Conservation (phyloP, 2,888 invertebrate species). For the Agrochola lychnidis region DNA sequence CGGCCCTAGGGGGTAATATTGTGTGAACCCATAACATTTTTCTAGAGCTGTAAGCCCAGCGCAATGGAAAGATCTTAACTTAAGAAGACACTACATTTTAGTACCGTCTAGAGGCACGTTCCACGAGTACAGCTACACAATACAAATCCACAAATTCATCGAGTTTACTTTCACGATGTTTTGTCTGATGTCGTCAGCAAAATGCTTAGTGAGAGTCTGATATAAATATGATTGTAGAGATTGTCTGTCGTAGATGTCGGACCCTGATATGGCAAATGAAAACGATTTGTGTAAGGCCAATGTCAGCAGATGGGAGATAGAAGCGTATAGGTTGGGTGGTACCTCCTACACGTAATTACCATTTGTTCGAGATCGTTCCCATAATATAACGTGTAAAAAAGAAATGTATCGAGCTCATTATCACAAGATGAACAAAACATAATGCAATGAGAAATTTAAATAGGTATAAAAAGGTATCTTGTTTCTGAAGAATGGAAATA, state of each 20-base stretch:
- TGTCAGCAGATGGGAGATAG: constrained; percentile 36
- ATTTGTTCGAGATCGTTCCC: constrained; percentile 21
- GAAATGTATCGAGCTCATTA: constrained; percentile 21
- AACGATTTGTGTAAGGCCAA: constrained; percentile 57
- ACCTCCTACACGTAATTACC: constrained; percentile 23
- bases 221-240: constrained; percentile 32
- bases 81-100: constrained; percentile 55
- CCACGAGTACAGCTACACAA: constrained; percentile 16
- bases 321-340: not conserved
- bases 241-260: constrained; percentile 56
- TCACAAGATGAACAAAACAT: constrained; percentile 28
- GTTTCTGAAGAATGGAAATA: not conserved
- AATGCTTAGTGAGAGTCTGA: constrained; percentile 20
- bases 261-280: constrained; percentile 58
- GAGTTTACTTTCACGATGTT: constrained; percentile 27
- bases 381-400: constrained; percentile 4
- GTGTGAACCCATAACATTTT: constrained; percentile 46
- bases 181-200: constrained; percentile 38
- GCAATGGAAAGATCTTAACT: constrained; percentile 40
- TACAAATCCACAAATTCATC: constrained; percentile 36
- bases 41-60: constrained; percentile 34
- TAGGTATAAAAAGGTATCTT: not conserved
- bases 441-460: constrained; percentile 18
- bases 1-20: constrained; percentile 42
- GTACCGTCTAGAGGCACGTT: constrained; percentile 46